These are phyloP conservation scores for Setophaga coronata DNA, from an alignment of 2,113 vertebrate species.

Conservation along the genomic window DNA sequence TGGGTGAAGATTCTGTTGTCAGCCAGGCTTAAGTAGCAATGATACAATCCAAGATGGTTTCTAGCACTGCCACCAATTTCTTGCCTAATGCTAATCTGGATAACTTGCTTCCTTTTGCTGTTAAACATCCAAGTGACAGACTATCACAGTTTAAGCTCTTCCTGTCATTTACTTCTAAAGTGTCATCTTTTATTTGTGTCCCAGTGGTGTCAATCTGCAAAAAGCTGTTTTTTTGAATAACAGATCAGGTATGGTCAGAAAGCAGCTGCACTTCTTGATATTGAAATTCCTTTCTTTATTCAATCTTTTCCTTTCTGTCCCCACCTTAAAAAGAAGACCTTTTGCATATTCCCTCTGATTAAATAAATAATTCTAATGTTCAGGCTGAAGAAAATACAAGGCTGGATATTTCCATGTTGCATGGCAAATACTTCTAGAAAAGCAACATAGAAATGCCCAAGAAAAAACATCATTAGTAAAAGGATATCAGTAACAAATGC, in stretches of 20 bases:
- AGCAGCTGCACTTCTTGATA: not conserved
- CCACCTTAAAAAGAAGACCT: not conserved
- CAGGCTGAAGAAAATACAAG: rapidly evolving
- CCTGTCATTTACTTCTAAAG: not conserved
- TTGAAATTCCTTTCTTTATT: not conserved
- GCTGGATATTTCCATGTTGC: not conserved
- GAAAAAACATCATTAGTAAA: not conserved
- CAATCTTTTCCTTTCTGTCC: not conserved
- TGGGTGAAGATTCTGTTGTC: not conserved
- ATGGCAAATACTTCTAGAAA: not conserved
- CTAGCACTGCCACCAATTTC: not conserved
- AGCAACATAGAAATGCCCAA: not conserved
- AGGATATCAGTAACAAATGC: not conserved
- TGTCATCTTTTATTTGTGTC: not conserved
- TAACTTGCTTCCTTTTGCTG: not conserved
- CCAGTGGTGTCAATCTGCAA: not conserved
- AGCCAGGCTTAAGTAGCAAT: not conserved
- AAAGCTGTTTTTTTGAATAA: not conserved
- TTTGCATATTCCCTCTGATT: not conserved
- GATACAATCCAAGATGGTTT: not conserved
- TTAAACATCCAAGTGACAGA: not conserved
- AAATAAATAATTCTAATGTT: not conserved
- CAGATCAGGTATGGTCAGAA: not conserved
- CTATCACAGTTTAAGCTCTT: not conserved
- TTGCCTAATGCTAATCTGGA: not conserved